These are phyloP conservation scores for Clavelina lepadiformis DNA, from an alignment of 23 tunicate genomes.

Conservation along the genomic window DNA sequence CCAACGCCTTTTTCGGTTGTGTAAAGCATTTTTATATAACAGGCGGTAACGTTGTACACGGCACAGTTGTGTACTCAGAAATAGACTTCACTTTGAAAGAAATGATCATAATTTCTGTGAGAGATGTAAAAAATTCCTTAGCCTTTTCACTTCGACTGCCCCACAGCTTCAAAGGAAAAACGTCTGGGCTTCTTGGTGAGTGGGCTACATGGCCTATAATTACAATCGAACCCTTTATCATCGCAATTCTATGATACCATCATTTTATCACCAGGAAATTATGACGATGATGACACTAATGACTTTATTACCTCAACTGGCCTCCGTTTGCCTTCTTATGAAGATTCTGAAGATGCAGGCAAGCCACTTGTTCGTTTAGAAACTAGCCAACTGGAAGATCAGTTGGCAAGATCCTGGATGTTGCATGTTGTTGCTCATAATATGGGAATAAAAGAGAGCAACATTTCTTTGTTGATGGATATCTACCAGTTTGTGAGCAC, in stretches of 20 bases:
- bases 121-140: constrained; percentile 32
- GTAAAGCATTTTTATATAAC: too few species aligned
- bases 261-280: constrained; percentile 38
- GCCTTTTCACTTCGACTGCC: constrained; percentile 33
- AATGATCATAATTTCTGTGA: constrained; percentile 16
- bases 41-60: constrained; percentile 15
- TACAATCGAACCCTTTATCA: not conserved
- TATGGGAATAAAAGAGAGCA: not conserved
- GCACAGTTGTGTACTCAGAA: not conserved
- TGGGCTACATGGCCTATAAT: not conserved
- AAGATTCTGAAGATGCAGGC: not conserved
- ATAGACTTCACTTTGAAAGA: constrained; percentile 34
- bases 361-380: constrained; percentile 6
- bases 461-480: constrained; percentile 9
- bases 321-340: constrained; percentile 25
- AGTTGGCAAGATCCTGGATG: constrained; percentile 36
- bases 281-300: constrained; percentile 47
- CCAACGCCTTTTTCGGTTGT: too few species aligned
- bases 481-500: too few species aligned
- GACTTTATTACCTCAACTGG: constrained; percentile 64
- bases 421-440: constrained; percentile 6
- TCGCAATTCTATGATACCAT: not conserved
- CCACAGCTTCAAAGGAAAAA: constrained; percentile 6
- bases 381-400: constrained; percentile 30
- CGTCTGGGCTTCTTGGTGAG: constrained; percentile 40